Evolutionary conservation across 2,888 invertebrate species (phyloP), one percentile per base, ranked within the genome.

Genomic region (Xestobium rufovillosum): DNA sequence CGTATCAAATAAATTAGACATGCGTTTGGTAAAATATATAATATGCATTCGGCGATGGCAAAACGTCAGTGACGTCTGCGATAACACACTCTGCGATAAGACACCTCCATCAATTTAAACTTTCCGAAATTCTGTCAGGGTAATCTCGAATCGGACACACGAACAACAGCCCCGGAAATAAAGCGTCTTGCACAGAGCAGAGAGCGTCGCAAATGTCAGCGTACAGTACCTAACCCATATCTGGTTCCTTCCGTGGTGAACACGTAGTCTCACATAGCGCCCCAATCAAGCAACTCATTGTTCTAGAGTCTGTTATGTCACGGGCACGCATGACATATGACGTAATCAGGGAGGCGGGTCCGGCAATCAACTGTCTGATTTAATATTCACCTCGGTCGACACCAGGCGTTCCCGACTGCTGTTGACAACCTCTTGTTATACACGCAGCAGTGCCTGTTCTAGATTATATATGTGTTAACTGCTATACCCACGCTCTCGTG

Each of bases 321-420:
- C 47, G 49, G 57, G 51, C 61, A 61, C 59, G 56, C 59, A 57
- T 60, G 63, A 62, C 62, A 62, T 59, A 61, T 63, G 61, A 63
- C 60, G 60, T 63, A 61, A 62, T 62, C 58, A 55, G 56, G 56
- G 61, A 58, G 63, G 63, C 61, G 62, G 56, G 59, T 56, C 59
- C 57, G 53, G 61, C 61, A 63, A 63, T 63, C 63, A 63, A 60
- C 56, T 58, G 61, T 60, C 62, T 63, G 63, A 63, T 63, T 63
- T 63, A 60, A 62, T 63, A 63, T 63, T 61, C 63, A 62, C 60
- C 59, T 59, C 57, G 59, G 56, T 52, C 53, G 54, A 55, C 55
- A 53, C 55, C 58, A 55, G 56, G 55, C 57, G 58, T 55, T 58
- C 53, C 57, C 55, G 49, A 53, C 59, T 60, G 60, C 56, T 56